Conservation (phyloP, 2,113 vertebrate species). For the Phalacrocorax aristotelis region DNA sequence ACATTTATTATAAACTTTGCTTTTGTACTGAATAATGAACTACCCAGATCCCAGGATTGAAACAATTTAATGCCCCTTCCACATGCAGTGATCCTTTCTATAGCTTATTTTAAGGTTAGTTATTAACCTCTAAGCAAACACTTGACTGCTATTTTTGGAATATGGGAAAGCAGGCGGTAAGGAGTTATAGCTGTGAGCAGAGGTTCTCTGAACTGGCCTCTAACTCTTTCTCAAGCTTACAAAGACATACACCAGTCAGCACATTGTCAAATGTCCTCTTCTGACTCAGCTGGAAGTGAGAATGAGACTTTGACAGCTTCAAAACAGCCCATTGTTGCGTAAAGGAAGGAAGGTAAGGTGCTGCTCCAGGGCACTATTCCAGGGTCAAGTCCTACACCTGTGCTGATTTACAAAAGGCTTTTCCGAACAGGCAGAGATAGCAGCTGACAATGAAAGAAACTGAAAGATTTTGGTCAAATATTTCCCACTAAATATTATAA, state of each 20-base stretch:
- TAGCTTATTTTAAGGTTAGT: neutral
- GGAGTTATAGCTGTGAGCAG: neutral
- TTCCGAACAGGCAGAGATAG: neutral
- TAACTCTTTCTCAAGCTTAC: neutral
- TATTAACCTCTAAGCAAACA: neutral
- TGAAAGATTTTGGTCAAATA: neutral
- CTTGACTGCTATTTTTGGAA: slow-evolving; percentile 16
- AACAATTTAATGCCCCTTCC: neutral
- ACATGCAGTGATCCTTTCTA: neutral
- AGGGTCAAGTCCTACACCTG: neutral
- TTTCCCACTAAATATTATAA: neutral
- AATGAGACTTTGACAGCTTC: neutral
- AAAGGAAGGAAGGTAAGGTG: neutral
- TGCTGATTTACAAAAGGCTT: neutral
- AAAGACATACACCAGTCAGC: neutral
- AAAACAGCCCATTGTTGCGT: neutral
- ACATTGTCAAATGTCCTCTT: neutral
- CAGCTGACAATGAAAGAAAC: neutral
- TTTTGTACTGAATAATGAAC: neutral
- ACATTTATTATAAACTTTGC: neutral
- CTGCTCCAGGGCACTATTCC: neutral
- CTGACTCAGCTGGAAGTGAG: neutral
- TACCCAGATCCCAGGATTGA: neutral
- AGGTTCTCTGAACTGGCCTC: neutral
- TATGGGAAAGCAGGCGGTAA: neutral